These are phyloP conservation scores for Dryobotodes eremita DNA, from an alignment of 2,888 invertebrate genomes.

Conservation along the genomic window DNA sequence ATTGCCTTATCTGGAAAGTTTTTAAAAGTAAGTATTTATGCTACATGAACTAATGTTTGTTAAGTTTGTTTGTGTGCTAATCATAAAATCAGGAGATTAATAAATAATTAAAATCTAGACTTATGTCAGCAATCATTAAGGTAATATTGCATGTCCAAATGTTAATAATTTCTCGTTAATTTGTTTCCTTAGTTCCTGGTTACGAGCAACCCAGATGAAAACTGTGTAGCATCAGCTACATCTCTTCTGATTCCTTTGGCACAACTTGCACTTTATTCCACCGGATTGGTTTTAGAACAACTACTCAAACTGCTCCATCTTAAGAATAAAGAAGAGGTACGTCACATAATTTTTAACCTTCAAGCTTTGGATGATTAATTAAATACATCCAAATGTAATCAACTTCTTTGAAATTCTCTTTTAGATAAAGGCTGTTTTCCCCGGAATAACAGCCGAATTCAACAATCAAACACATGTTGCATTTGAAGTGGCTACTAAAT, in stretches of 20 bases:
- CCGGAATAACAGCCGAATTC: slow-evolving; percentile 48
- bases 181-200: slow-evolving; percentile 65
- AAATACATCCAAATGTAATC: not conserved
- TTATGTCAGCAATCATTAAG: not conserved
- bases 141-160: too few species aligned
- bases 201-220: slow-evolving; percentile 56
- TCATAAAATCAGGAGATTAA: not conserved
- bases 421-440: slow-evolving; percentile 67
- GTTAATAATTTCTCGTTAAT: not conserved
- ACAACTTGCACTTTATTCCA: slow-evolving; percentile 62
- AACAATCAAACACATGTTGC: slow-evolving; percentile 60
- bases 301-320: slow-evolving; percentile 64
- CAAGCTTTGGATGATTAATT: not conserved
- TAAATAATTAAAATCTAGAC: not conserved
- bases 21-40: slow-evolving; percentile 33
- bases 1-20: slow-evolving; percentile 59
- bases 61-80: not conserved
- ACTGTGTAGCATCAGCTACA: slow-evolving; percentile 69
- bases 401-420: slow-evolving; percentile 4
- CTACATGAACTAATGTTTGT: not conserved
- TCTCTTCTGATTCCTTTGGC: slow-evolving; percentile 68
- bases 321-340: slow-evolving; percentile 69
- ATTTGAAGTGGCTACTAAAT: slow-evolving; percentile 66
- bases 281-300: slow-evolving; percentile 60
- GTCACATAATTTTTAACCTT: not conserved